Evolutionary conservation across 2,888 invertebrate species (phyloP).

Genomic region (Drosophila paranaensis): DNA sequence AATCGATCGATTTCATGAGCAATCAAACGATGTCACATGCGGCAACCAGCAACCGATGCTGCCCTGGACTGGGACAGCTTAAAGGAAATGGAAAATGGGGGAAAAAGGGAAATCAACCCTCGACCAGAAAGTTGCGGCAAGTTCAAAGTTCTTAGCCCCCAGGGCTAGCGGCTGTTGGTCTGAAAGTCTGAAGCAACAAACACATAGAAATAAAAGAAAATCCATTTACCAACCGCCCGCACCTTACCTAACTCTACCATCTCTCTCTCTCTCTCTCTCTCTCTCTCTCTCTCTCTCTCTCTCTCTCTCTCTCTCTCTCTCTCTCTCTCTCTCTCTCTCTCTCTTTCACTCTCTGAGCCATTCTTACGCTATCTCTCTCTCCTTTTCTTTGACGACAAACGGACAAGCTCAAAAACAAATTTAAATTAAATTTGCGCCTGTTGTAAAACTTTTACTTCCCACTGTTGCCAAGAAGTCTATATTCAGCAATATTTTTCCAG

Average conservation of each 20-base stretch:
- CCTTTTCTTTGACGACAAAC: conserved; percentile 29
- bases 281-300: not conserved
- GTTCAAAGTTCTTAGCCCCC: conserved; percentile 71
- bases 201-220: conserved; percentile 61
- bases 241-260: not conserved
- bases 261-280: not conserved
- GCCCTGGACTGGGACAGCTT: not conserved
- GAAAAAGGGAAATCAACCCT: conserved; percentile 25
- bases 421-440: conserved; percentile 62
- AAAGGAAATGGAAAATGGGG: not conserved
- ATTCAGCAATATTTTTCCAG: conserved; percentile 41
- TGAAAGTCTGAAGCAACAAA: conserved; percentile 17
- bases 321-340: not conserved
- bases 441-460: conserved; percentile 36
- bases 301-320: not conserved
- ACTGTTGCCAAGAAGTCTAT: conserved; percentile 7
- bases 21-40: conserved; percentile 77
- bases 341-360: not conserved
- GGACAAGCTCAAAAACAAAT: conserved; percentile 52
- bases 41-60: conserved; percentile 38
- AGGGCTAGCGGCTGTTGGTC: conserved; percentile 26
- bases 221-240: conserved; percentile 51
- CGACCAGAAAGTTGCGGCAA: conserved; percentile 71
- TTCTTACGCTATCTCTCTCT: not conserved
- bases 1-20: conserved; percentile 81